phyloP scores from a whole-genome alignment of 2,113 vertebrate genomes.

The Stictonetta naevosa region DNA sequence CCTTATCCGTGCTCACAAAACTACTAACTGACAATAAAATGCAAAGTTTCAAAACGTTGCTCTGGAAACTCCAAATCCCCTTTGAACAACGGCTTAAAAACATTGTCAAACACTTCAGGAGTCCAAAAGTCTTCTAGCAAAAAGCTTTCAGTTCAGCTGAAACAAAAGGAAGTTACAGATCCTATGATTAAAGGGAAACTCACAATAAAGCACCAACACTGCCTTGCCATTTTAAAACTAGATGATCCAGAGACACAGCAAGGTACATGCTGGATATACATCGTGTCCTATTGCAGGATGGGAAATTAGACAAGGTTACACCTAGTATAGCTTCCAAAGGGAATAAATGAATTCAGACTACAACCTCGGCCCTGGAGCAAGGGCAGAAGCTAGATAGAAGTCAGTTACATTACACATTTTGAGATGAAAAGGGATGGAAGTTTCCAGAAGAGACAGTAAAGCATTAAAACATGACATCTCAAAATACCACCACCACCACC shows the following conservation, averaged over 20 bases:
- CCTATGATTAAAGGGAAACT: neutral
- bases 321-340: neutral
- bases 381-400: conserved; percentile 1
- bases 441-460: neutral
- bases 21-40: neutral
- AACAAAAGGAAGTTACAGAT: neutral
- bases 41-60: neutral
- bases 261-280: neutral
- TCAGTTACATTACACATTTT: neutral
- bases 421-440: no score
- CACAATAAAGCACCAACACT: neutral
- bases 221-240: neutral
- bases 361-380: conserved; percentile 9
- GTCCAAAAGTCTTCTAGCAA: neutral
- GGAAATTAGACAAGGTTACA: neutral
- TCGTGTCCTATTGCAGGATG: neutral
- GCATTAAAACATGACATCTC: neutral
- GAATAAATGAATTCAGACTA: conserved; percentile 5
- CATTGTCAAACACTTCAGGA: neutral
- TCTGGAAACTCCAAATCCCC: neutral
- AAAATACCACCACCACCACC: neutral
- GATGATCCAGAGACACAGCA: neutral
- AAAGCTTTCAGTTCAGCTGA: neutral
- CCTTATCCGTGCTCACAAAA: neutral
- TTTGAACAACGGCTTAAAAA: neutral